Conservation (phyloP, 2,888 invertebrate species). For the Aleiodes alternator region DNA sequence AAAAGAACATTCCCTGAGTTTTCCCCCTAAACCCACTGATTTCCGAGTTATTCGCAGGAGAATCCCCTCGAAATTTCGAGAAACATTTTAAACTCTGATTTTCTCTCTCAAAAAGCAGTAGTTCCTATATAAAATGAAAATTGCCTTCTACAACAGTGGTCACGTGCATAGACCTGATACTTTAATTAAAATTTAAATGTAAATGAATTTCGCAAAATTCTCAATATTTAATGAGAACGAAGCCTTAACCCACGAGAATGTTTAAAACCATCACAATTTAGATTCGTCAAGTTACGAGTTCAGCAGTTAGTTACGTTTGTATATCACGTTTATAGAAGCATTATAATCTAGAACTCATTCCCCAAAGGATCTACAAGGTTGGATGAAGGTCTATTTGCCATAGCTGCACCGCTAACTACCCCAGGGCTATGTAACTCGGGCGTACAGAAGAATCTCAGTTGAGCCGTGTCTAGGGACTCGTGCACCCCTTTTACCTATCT, state of each 20-base stretch:
- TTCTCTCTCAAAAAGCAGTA: no score
- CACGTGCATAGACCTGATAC: no score
- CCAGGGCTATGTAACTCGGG: constrained; percentile 45
- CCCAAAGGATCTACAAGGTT: constrained; percentile 35
- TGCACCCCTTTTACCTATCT: constrained; percentile 24
- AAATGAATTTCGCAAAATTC: no score
- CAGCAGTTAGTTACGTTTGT: constrained; percentile 25
- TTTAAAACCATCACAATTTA: not conserved
- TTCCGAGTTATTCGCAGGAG: no score
- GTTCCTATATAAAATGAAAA: no score
- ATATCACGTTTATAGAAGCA: constrained; percentile 47
- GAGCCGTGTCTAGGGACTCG: constrained; percentile 39
- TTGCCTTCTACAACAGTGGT: no score
- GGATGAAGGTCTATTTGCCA: constrained; percentile 42
- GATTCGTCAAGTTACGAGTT: constrained; percentile 8
- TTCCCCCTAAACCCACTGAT: no score
- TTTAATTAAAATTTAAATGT: no score
- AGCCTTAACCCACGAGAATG: not conserved
- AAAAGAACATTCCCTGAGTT: no score
- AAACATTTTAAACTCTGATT: no score
- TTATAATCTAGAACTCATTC: constrained; percentile 50
- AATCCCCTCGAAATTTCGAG: no score
- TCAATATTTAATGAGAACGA: no score
- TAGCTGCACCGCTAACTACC: constrained; percentile 50
- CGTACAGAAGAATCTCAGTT: constrained; percentile 43